phyloP scores from a whole-genome alignment of 2,888 invertebrate species.

The Acleris literana region DNA sequence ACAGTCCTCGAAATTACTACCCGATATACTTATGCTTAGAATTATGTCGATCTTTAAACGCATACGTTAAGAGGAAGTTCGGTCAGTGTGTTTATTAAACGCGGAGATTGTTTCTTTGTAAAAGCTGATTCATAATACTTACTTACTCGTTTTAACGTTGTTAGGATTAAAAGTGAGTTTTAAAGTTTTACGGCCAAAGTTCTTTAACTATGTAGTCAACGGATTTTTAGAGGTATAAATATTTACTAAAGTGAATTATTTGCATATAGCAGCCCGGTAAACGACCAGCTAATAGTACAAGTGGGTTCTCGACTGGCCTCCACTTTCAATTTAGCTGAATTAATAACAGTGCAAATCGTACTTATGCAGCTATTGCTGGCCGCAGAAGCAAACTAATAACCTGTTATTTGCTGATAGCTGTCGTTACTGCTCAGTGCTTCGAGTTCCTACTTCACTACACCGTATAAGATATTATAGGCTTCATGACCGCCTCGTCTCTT shows the following conservation, averaged over 20 bases:
- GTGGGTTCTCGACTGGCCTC: slow-evolving; percentile 22
- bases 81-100: slow-evolving; percentile 3
- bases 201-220: background rate
- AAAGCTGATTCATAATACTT: no score
- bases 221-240: slow-evolving; percentile 9
- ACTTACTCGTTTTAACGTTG: no score
- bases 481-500: no score
- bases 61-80: slow-evolving; percentile 10
- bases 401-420: slow-evolving; percentile 45
- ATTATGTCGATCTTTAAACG: slow-evolving; percentile 37
- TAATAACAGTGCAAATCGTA: slow-evolving; percentile 64
- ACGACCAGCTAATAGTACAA: slow-evolving; percentile 15
- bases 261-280: slow-evolving; percentile 18
- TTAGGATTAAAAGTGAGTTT: no score
- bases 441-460: slow-evolving; percentile 7
- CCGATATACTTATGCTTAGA: slow-evolving; percentile 43
- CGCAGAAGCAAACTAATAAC: slow-evolving; percentile 42
- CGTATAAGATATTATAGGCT: no score
- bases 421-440: slow-evolving; percentile 17
- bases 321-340: slow-evolving; percentile 69
- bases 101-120: background rate
- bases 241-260: slow-evolving; percentile 6
- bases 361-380: slow-evolving; percentile 32
- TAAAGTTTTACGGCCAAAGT: background rate
- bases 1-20: slow-evolving; percentile 72